Base-by-base conservation (phyloP, 92 coral and sea anemone species). In the Actinernus sp. region DNA sequence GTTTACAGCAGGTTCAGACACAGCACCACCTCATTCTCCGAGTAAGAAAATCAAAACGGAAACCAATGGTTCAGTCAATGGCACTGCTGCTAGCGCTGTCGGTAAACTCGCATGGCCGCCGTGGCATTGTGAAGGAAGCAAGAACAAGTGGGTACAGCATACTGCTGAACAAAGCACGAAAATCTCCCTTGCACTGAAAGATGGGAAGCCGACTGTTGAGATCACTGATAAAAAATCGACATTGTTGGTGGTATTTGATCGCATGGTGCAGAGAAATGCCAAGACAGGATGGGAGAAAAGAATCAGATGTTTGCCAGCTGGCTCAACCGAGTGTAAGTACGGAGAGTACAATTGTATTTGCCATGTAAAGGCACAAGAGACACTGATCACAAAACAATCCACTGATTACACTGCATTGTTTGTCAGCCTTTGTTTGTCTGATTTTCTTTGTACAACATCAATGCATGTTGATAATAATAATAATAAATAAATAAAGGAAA, bases 241-340 rank as follows among this genome's bases (percentile, higher is more conserved):
- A 22, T 60, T 72, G 29, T 55, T 73, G 27, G 74, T 93, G 4
- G 43, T 78, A 32, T 93, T 93, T 83, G 97, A 82, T 17, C 49
- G 84, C 58, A 93, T 93, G 98, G 97, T 93, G 29, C 98, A 93
- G 51, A 62, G 97, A 36, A 93, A 93, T 47, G 58, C 53, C 29
- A 81, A 84, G 45, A 75, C 93, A 45, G 98, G 98, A 32, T 93
- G 96, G 96, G 98, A 93, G 69, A 86, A 76, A 40, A 85, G 93
- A 71, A 71, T 90, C 0, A 55, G 98, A 52, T 93, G 98, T 61
- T 32, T 82, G 74, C 63, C 72, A 21, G 37, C 77, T 23, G 87
- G 66, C 61, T 73, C 55, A 58, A 31, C 48, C 50, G 84, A 83
- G 61, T 76, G 90, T 83, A 68, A 69, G 90, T 23, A 12, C 36